Evolutionary conservation across 2,888 invertebrate species (phyloP).

Genomic region (Lasius platythorax): DNA sequence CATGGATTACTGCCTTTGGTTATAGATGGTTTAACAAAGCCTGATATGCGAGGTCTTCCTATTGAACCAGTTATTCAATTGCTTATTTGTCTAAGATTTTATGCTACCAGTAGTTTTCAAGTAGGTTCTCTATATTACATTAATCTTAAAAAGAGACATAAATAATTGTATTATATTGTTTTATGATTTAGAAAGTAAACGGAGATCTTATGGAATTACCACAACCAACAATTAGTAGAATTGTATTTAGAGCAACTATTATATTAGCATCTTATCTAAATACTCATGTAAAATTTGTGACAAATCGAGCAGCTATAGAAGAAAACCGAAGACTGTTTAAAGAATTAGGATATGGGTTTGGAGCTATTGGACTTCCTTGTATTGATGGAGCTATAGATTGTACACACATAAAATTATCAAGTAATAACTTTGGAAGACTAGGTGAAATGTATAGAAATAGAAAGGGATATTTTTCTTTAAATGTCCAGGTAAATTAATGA

Average conservation of each 20-base stretch:
- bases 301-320: slow-evolving; percentile 15
- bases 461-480: neutral
- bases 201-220: slow-evolving; percentile 33
- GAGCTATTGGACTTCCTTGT: slow-evolving; percentile 5
- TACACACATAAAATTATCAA: neutral
- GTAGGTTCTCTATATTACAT: slow-evolving; percentile 16
- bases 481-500: slow-evolving; percentile 3
- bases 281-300: slow-evolving; percentile 14
- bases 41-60: slow-evolving; percentile 22
- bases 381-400: slow-evolving; percentile 25
- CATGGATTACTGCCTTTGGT: too few relatives aligned
- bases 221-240: slow-evolving; percentile 32
- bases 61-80: slow-evolving; percentile 27
- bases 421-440: slow-evolving; percentile 15
- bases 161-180: neutral
- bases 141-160: neutral
- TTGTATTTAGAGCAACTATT: slow-evolving; percentile 12
- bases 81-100: slow-evolving; percentile 22
- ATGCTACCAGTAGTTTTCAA: slow-evolving; percentile 24
- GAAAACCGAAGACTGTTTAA: slow-evolving; percentile 35
- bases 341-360: slow-evolving; percentile 24
- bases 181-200: slow-evolving; percentile 20
- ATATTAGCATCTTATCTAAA: slow-evolving; percentile 28
- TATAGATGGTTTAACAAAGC: neutral
- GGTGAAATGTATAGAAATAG: slow-evolving; percentile 16